Evolutionary conservation across 2,797 vertebrate genomes (phyloP).

Genomic region (Sebastes melanostomus): DNA sequence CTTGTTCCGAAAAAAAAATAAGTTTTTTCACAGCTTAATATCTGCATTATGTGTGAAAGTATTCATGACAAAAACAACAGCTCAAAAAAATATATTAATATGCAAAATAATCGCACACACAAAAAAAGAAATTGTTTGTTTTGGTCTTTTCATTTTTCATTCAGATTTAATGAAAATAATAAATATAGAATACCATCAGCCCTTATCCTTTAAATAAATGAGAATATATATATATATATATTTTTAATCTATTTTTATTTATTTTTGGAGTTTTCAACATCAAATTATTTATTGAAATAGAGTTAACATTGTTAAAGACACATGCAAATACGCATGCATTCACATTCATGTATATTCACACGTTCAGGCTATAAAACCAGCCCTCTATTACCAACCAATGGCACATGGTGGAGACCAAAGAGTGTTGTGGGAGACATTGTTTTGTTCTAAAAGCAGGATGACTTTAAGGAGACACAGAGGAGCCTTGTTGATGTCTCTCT

Average conservation of each 20-base stretch:
- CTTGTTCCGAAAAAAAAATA: fast-evolving
- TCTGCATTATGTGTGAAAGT: too few species aligned
- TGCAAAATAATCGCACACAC: too few species aligned
- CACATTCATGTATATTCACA: conserved; percentile 21
- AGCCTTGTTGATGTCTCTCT: conserved; percentile 72
- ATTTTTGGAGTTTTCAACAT: fast-evolving
- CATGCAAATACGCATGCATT: conserved; percentile 2
- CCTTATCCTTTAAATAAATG: neutral
- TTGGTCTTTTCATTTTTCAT: too few species aligned
- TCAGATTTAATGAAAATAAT: too few species aligned
- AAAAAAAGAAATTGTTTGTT: too few species aligned
- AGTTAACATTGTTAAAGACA: neutral
- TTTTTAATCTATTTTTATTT: neutral
- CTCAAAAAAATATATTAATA: too few species aligned
- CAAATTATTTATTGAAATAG: neutral
- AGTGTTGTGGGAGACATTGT: conserved; percentile 57
- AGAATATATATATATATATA: neutral
- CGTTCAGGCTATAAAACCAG: conserved; percentile 20
- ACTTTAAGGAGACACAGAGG: conserved; percentile 73
- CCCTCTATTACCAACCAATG: conserved; percentile 29
- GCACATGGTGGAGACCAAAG: conserved; percentile 49
- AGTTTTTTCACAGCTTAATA: too few species aligned
- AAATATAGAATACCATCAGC: fast-evolving
- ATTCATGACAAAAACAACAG: too few species aligned
- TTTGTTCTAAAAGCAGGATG: conserved; percentile 67